Evolutionary conservation across 2,797 vertebrate species (phyloP), one percentile per base, ranked within the genome.

Genomic region (Psittacula derbiana): DNA sequence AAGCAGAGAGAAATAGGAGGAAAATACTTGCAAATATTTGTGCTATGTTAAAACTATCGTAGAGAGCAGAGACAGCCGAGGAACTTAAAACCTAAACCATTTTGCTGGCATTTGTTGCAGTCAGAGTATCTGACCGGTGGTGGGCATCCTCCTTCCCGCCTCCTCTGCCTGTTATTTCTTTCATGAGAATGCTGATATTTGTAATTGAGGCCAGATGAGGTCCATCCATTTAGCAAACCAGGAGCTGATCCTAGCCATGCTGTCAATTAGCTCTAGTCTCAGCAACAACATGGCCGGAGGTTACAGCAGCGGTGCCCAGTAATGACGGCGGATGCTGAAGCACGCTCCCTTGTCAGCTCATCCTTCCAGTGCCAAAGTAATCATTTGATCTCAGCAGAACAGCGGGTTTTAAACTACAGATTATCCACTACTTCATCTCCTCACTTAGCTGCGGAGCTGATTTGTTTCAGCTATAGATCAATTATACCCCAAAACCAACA

Each of bases 201-300:
- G 3, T 92, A 94, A 95, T 91, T 80, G 95, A 80, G 80, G 94
- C 82, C 96, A 93, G 84, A 73, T 95, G 94, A 96, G 94, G 92
- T 93, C 53, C 60, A 55, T 70, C 87, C 55, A 55, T 88, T 86
- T 74, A 95, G 95, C 71, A 93, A 95, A 83, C 27, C 3, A 28
- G 11, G 84, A 96, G 76, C 80, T 93, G 86, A 74, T 90, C 95
- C 93, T 58, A 95, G 66, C 60, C 38, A 25, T 60, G 85, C 90
- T 87, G 62, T 92, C 95, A 93, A 66, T 96, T 93, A 96, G 86
- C 95, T 94, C 64, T 28, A 46, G 95, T 78, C 67, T 71, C 7
- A 11, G 86, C 74, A 73, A 83, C 72, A 16, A 25, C 4, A 13
- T 79, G 90, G 91, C 90, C 3, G 13, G 67, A 64, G 90, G 92